Evolutionary conservation across 2,888 invertebrate genomes (phyloP).

Genomic region (Macropis europaea): DNA sequence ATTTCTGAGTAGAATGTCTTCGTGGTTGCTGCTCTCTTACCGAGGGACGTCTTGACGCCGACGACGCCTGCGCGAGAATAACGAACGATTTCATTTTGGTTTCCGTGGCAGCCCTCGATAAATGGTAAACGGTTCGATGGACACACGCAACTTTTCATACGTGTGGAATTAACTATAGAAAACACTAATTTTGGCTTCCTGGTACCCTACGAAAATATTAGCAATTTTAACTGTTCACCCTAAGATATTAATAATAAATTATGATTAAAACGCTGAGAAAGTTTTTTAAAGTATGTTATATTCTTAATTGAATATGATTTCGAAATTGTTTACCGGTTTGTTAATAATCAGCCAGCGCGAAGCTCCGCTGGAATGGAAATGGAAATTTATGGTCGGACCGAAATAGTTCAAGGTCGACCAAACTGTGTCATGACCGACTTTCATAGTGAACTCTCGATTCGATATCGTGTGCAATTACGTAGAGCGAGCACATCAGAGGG

Average conservation of each 20-base stretch:
- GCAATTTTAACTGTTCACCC: not conserved
- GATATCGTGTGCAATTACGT: conserved; percentile 34
- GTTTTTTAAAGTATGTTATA: no score
- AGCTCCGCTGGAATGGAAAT: conserved; percentile 2
- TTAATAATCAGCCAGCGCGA: not conserved
- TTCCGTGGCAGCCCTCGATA: conserved; percentile 62
- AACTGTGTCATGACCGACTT: conserved; percentile 54
- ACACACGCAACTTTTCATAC: conserved; percentile 21
- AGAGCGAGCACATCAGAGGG: conserved; percentile 22
- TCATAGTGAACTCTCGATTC: conserved; percentile 28
- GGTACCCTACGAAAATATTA: not conserved
- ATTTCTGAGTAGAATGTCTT: conserved; percentile 22
- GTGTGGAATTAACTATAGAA: not conserved
- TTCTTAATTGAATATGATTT: not conserved
- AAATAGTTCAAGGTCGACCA: conserved; percentile 58
- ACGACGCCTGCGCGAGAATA: conserved; percentile 75
- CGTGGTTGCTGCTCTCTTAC: conserved; percentile 1
- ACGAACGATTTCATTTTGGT: conserved; percentile 74
- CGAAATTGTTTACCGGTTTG: conserved; percentile 10
- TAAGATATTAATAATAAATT: not conserved
- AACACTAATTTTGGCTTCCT: not conserved
- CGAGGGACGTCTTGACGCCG: conserved; percentile 8
- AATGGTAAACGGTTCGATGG: conserved; percentile 57
- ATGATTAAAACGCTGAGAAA: not conserved
- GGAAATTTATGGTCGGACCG: conserved; percentile 42